Conservation (phyloP, 1,140 invertebrate genomes). For the Pachyrhynchus sulphureomaculatus region DNA sequence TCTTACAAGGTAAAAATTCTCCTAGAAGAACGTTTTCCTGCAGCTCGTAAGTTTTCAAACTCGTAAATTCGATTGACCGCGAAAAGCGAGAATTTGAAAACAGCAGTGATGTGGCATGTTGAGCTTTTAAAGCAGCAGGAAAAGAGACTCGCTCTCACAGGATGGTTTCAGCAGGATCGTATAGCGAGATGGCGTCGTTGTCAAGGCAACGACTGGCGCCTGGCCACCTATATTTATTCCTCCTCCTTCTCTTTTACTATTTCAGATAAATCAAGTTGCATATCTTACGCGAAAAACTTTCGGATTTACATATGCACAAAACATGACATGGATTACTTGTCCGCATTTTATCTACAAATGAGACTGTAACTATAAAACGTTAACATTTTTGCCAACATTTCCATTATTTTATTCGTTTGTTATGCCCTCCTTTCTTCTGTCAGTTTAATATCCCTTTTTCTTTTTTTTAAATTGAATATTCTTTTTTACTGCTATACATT, state of each 20-base stretch:
- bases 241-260: conserved; percentile 31
- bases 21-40: too few species aligned
- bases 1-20: too few species aligned
- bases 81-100: conserved; percentile 15
- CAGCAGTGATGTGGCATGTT: conserved; percentile 12
- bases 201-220: conserved; percentile 44
- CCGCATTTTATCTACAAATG: conserved; percentile 34
- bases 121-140: conserved; percentile 20
- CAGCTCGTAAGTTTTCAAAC: not conserved
- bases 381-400: too few species aligned
- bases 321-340: conserved; percentile 33
- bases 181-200: conserved; percentile 42
- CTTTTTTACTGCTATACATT: not conserved
- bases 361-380: conserved; percentile 21
- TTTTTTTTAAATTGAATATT: not conserved
- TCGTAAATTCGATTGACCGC: conserved; percentile 15
- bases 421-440: too few species aligned
- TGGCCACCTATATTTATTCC: conserved; percentile 38
- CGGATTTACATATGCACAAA: conserved; percentile 45
- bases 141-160: conserved; percentile 14
- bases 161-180: conserved; percentile 18
- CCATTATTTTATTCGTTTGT: too few species aligned
- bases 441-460: too few species aligned
- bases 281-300: conserved; percentile 44
- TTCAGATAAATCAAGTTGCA: conserved; percentile 43